These are phyloP conservation scores for Etia nguti DNA, from an alignment of 2,113 vertebrate species.

Conservation along the genomic window DNA sequence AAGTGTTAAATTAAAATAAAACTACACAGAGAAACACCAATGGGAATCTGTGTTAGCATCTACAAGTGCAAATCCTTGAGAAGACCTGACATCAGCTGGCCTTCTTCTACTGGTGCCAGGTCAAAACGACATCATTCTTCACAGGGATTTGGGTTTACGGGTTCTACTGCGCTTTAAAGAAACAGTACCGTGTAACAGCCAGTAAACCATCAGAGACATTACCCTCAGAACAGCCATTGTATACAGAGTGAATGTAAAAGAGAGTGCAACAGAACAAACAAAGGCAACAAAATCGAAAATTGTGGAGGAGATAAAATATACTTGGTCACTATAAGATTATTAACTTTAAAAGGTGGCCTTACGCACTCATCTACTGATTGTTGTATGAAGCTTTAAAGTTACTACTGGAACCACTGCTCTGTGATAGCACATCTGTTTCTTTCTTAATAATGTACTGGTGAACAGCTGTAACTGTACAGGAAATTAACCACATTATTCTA, in stretches of 20 bases:
- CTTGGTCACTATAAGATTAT: background rate
- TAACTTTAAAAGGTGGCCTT: background rate
- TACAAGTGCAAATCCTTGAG: background rate
- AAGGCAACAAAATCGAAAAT: background rate
- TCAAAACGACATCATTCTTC: background rate
- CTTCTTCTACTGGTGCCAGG: background rate
- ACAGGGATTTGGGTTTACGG: background rate
- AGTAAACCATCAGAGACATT: background rate
- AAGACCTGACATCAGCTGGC: background rate
- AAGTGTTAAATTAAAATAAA: background rate
- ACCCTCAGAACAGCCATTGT: conserved; percentile 38
- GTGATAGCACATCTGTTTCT: background rate
- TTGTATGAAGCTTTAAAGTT: background rate
- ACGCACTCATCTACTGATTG: background rate
- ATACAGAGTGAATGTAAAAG: background rate
- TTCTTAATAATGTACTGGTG: background rate
- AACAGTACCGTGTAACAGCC: background rate
- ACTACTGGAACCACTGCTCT: background rate
- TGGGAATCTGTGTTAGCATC: background rate
- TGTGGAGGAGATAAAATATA: background rate
- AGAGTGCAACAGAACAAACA: background rate
- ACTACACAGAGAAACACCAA: background rate
- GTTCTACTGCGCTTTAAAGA: background rate
- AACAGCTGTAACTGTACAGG: background rate
- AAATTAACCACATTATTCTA: rapidly evolving